Percentiles rank a stretch among this genome's conserved stretches.
These are phyloP conservation scores for Tychaedon coryphoeus DNA, from an alignment of 2,113 vertebrate species.

Conservation along the genomic window DNA sequence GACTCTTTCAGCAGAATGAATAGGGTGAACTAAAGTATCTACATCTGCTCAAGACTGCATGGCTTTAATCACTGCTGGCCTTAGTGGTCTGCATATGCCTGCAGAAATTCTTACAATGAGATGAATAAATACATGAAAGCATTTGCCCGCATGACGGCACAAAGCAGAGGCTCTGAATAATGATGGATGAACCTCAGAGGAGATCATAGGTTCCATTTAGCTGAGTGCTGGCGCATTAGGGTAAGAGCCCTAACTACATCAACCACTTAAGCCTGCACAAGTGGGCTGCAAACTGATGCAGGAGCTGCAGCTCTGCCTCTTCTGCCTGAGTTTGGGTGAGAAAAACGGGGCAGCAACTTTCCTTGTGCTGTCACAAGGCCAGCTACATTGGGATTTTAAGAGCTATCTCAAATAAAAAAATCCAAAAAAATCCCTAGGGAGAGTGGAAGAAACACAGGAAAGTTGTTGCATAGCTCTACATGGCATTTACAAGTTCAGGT, in stretches of 20 bases:
- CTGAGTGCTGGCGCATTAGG: not conserved
- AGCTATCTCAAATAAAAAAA: not conserved
- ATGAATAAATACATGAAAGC: constrained; percentile 55
- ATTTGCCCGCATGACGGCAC: not conserved
- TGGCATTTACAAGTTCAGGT: not conserved
- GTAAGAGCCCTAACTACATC: constrained; percentile 14
- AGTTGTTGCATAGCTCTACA: not conserved
- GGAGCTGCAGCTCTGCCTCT: not conserved
- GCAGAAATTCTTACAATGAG: constrained; percentile 47
- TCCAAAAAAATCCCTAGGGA: not conserved
- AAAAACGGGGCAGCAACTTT: not conserved
- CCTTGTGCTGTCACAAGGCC: not conserved
- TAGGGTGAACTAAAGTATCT: constrained; percentile 33
- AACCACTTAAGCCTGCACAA: constrained; percentile 24
- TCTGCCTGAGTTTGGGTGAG: not conserved
- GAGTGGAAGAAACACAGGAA: not conserved
- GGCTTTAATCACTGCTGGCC: constrained; percentile 54
- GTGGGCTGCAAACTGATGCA: not conserved
- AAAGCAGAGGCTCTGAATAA: constrained; percentile 38
- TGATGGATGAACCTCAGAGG: constrained; percentile 39
- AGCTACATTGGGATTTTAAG: not conserved
- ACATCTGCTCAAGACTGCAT: constrained; percentile 49
- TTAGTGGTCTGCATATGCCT: constrained; percentile 47
- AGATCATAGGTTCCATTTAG: constrained; percentile 49
- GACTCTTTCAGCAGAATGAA: not conserved